Evolutionary conservation across 2,113 vertebrate genomes (phyloP).

Genomic region (Aix galericulata): DNA sequence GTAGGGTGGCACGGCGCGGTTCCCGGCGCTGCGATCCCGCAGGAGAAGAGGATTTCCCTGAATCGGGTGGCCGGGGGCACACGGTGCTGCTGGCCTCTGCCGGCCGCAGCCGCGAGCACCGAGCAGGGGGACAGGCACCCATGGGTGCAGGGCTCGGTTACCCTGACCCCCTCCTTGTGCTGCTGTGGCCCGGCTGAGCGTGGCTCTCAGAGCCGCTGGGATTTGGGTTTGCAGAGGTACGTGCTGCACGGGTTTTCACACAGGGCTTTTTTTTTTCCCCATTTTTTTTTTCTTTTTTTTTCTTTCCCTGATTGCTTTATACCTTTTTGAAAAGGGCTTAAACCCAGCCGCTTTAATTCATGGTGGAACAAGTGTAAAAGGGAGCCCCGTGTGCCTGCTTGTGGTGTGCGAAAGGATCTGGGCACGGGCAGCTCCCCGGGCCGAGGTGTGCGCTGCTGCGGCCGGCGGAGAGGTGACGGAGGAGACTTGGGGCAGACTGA

Average conservation of each 20-base stretch:
- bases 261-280: neutral
- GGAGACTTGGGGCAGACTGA: neutral
- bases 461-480: neutral
- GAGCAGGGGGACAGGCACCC: neutral
- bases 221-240: neutral
- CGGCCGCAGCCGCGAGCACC: neutral
- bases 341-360: neutral
- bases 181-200: neutral
- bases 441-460: neutral
- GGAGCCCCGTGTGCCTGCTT: slow-evolving; percentile 7
- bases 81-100: neutral
- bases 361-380: neutral
- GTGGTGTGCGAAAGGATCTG: slow-evolving; percentile 18
- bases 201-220: neutral
- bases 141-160: too few relatives aligned
- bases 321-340: slow-evolving; percentile 8
- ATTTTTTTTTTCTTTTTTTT: neutral
- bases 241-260: neutral
- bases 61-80: neutral
- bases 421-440: neutral
- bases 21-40: neutral
- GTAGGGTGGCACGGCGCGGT: neutral
- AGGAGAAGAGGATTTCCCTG: neutral
- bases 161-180: too few relatives aligned
- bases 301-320: neutral